Percentiles rank a stretch among this genome's conserved stretches.
Evolutionary conservation across 1,140 invertebrate genomes (phyloP).

Genomic region (Heliconius himera): DNA sequence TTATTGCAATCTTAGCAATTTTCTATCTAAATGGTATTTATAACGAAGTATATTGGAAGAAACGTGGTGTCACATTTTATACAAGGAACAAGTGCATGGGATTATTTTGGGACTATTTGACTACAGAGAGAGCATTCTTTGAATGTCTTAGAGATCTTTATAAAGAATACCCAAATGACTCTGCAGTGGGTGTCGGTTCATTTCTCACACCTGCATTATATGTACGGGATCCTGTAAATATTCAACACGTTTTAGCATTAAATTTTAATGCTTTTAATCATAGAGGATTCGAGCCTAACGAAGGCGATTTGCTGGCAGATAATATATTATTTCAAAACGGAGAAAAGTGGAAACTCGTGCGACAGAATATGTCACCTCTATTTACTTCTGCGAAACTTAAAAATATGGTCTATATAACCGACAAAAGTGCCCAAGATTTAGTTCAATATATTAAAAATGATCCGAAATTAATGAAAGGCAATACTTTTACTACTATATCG

Average conservation of each 20-base stretch:
- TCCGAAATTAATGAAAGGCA: constrained; percentile 38
- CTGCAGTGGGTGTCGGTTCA: constrained; percentile 63
- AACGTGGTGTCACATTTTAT: constrained; percentile 40
- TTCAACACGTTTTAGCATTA: constrained; percentile 76
- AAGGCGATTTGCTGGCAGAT: constrained; percentile 80
- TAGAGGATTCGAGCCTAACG: constrained; percentile 76
- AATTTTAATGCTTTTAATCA: constrained; percentile 79
- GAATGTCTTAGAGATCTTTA: constrained; percentile 48
- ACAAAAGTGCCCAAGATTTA: constrained; percentile 59
- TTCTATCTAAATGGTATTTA: constrained; percentile 32
- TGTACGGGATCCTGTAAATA: constrained; percentile 77
- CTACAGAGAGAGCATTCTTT: constrained; percentile 40
- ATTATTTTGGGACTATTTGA: constrained; percentile 43
- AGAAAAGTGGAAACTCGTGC: constrained; percentile 69
- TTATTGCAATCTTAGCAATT: neutral
- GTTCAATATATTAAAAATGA: constrained; percentile 46
- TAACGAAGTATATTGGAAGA: constrained; percentile 44
- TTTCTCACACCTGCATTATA: constrained; percentile 70
- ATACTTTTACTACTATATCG: constrained; percentile 36
- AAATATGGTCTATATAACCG: constrained; percentile 72
- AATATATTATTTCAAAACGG: constrained; percentile 79
- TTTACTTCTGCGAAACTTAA: constrained; percentile 77
- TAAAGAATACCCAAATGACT: constrained; percentile 44
- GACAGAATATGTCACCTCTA: constrained; percentile 71
- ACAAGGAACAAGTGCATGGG: constrained; percentile 46